Evolutionary conservation across 2,888 invertebrate species (phyloP), one percentile per base, ranked within the genome.

Genomic region (Drosophila gaucha): DNA sequence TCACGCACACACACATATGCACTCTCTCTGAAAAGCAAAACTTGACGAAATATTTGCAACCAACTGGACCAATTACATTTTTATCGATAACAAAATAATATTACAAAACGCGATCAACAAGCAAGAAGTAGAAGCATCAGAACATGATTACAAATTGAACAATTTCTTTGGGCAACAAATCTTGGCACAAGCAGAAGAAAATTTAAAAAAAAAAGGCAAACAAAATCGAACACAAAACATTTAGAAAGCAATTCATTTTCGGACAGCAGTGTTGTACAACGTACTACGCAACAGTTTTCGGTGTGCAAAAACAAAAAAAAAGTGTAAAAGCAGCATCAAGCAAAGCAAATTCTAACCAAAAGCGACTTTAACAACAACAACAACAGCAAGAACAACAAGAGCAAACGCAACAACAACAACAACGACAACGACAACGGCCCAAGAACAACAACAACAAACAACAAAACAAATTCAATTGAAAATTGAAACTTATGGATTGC

Each of bases 401-500:
- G 38, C 18, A 51, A 51, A 39, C 36, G 47, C 56, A 39, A 62
- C 60, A 31, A 59, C 46, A 39, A 49, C 44, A 46, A 50, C 39
- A 57, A 57, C 33, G 54, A 46, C 39, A 67, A 66, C 44, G 44
- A 51, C 30, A 71, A 73, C 82, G 69, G 58, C 64, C 60, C 60
- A 51, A 51, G 33, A 28, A 18, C 38, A 69, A 66, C 51, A 63
- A 50, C 20, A 47, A 28, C 43, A 44, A 18, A 12, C 46, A 60
- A n/a, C 56, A 56, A 56, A 46, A 58, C 62, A 51, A 70, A 74
- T 69, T 78, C 80, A 80, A 84, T 89, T 74, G 78, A 91, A 82
- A 89, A 89, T 89, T 90, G 64, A 60, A 90, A 91, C 91, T 91
- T 92, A 92, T 92, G 92, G 92, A 92, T 92, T 91, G 91, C 92